These are phyloP conservation scores for Taeniopygia guttata DNA, from an alignment of 2,797 vertebrate species.

Conservation along the genomic window DNA sequence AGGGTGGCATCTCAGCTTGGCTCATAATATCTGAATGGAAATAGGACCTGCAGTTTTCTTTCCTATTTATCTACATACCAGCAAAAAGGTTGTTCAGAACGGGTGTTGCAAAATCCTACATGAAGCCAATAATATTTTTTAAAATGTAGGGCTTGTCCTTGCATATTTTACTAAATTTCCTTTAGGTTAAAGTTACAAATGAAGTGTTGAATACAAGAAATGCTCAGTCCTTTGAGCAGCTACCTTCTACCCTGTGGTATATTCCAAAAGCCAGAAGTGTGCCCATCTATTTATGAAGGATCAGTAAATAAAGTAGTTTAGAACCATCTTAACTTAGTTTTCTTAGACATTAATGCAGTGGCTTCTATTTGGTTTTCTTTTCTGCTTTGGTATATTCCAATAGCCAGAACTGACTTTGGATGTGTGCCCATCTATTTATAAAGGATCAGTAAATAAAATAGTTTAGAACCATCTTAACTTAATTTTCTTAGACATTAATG, in stretches of 20 bases:
- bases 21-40: background rate
- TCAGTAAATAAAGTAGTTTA: background rate
- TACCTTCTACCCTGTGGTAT: background rate
- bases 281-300: background rate
- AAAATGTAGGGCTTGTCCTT: background rate
- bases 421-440: background rate
- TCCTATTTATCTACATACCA: background rate
- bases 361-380: background rate
- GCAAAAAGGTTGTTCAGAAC: background rate
- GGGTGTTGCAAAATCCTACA: background rate
- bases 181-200: background rate
- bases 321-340: background rate
- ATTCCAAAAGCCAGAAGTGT: rapidly evolving
- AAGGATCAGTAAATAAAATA: background rate
- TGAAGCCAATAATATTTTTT: background rate
- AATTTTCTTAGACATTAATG: background rate
- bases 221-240: background rate
- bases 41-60: background rate
- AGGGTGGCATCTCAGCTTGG: background rate
- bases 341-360: background rate
- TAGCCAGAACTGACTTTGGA: background rate
- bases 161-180: background rate
- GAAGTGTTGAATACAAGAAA: background rate
- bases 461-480: background rate
- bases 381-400: background rate